phyloP scores from a whole-genome alignment of 2,888 invertebrate species.

The Ectemnius cavifrons region DNA sequence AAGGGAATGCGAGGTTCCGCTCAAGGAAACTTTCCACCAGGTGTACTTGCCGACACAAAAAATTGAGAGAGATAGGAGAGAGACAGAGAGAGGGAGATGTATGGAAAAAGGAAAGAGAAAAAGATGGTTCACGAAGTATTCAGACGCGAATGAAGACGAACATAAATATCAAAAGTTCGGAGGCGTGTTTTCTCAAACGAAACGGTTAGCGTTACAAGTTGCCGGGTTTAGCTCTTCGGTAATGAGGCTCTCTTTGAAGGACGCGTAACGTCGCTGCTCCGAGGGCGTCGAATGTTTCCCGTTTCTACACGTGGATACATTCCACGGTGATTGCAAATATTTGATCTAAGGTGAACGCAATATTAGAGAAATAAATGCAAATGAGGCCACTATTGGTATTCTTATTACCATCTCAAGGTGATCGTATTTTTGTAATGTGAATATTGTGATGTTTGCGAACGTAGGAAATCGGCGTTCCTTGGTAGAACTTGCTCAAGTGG shows the following conservation, averaged over 20 bases:
- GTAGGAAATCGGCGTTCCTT: constrained; percentile 61
- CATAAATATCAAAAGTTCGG: constrained; percentile 18
- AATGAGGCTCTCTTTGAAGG: not conserved
- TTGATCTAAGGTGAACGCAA: constrained; percentile 11
- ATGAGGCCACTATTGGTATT: constrained; percentile 60
- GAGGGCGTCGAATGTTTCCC: not conserved
- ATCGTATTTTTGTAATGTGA: too few relatives aligned
- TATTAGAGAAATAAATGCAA: constrained; percentile 64
- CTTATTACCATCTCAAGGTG: constrained; percentile 50
- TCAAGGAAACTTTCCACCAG: too few relatives aligned
- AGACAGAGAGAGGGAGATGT: too few relatives aligned
- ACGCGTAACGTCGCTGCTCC: not conserved
- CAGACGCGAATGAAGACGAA: not conserved
- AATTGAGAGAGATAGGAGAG: not conserved
- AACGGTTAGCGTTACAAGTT: too few relatives aligned
- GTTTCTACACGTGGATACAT: not conserved
- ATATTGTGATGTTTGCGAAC: constrained; percentile 48
- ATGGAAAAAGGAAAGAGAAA: too few relatives aligned
- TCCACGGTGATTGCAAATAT: constrained; percentile 11
- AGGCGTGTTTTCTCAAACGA: too few relatives aligned
- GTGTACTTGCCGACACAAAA: not conserved
- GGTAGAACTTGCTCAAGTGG: constrained; percentile 23
- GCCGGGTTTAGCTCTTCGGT: too few relatives aligned
- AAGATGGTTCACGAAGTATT: constrained; percentile 2
- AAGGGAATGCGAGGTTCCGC: not conserved